Evolutionary conservation across 2,797 vertebrate species (phyloP).

Genomic region (Melanotaenia pygmaea): DNA sequence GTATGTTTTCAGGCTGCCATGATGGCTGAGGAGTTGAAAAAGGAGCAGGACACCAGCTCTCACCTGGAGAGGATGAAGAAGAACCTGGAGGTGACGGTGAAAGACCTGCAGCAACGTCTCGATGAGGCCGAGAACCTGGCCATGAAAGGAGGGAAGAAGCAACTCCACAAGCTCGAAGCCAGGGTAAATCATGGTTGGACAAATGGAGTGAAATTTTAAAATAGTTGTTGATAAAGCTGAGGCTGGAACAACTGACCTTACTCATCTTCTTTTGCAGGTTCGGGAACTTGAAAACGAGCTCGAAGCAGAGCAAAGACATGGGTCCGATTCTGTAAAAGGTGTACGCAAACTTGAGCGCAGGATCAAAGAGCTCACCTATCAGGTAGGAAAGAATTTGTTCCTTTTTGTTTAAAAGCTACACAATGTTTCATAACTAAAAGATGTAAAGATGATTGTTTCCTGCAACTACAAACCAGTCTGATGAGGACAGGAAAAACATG

Average conservation of each 20-base stretch:
- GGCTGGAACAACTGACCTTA: too few species aligned
- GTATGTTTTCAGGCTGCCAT: conserved; percentile 62
- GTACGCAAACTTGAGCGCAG: conserved; percentile 84
- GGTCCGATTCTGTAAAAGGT: conserved; percentile 82
- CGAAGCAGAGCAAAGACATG: conserved; percentile 81
- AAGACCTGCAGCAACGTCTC: conserved; percentile 82
- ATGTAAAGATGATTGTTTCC: background rate
- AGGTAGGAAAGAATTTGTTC: conserved; percentile 70
- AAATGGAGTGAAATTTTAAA: too few species aligned
- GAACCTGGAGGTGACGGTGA: conserved; percentile 84
- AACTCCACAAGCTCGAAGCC: conserved; percentile 86
- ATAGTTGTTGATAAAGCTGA: too few species aligned
- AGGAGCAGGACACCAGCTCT: conserved; percentile 89
- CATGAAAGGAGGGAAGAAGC: conserved; percentile 88
- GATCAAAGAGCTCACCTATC: conserved; percentile 86
- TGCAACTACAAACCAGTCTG: conserved; percentile 65
- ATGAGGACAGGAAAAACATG: conserved; percentile 84
- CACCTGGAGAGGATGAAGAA: conserved; percentile 91
- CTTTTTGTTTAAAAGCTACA: too few species aligned
- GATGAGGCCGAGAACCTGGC: conserved; percentile 85
- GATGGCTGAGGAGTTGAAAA: conserved; percentile 78
- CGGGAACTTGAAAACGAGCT: conserved; percentile 83
- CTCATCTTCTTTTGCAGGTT: conserved; percentile 71
- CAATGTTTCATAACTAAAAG: rapidly evolving
- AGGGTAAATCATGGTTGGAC: conserved; percentile 68